Base-by-base conservation (phyloP, 2,797 vertebrate genomes). In the Lacerta agilis region DNA sequence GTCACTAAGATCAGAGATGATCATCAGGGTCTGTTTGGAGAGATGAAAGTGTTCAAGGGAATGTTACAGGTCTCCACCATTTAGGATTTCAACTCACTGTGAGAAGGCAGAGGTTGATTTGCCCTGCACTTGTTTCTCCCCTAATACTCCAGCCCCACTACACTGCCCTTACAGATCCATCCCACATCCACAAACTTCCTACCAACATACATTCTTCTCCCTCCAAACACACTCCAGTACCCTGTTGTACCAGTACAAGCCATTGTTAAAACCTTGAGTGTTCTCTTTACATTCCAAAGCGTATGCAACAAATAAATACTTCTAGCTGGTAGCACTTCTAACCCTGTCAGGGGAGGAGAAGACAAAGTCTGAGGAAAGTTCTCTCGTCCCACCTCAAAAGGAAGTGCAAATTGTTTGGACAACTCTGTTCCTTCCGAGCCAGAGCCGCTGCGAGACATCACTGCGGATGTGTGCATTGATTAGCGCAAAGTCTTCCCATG, bases 291-390 rank as follows among this genome's bases (percentile, higher is more conserved):
- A 58, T 58, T 55, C 43, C 17, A 66, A 86, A 43, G 33, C 43
- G 13, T 67, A 80, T 61, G 86, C 33, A 81, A 80, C 83, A 87
- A 90, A 87, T 84, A 90, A 87, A 84, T 77, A 89, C 18, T 55
- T 86, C 73, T 90, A 66, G 76, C 78, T 90, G 82, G 92, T 91
- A 90, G 87, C 92, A 93, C 91, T 88, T 85, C 82, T 88, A 92
- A 90, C 88, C 89, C 18, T 58, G 73, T 75, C 9, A 41, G 38
- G 67, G 18, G 36, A 23, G 27, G n/a, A 38, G 69, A 49, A 76
- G 55, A 80, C 0, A 83, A 83, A 92, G 71, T 82, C 43, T n/a
- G 0, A 1, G 85, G 58, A 55, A 67, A 36, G 80, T 67, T 87
- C 8, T 0, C 29, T 55, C 36, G 83, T 86, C 91, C 66, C 83